Conservation (phyloP, 1,140 invertebrate genomes). For the Bombus cullumanus region DNA sequence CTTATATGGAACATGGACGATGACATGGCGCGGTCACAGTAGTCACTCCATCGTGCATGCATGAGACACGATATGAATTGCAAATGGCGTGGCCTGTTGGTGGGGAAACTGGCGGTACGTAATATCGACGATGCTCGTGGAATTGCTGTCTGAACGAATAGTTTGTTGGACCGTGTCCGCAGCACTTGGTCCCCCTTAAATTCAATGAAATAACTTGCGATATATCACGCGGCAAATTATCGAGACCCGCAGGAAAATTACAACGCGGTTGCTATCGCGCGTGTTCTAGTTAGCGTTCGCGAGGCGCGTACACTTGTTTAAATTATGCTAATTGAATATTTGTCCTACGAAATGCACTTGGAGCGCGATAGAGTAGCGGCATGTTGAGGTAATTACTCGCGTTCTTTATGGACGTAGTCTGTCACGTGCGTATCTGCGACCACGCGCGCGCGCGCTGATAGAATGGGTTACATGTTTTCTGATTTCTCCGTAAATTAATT, state of each 20-base stretch:
- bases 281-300: not conserved
- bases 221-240: slow-evolving; percentile 33
- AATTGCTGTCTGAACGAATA: slow-evolving; percentile 63
- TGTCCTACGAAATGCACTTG: not conserved
- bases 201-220: slow-evolving; percentile 41
- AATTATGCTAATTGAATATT: slow-evolving; percentile 43
- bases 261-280: not conserved
- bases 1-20: slow-evolving; percentile 61
- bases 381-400: not conserved
- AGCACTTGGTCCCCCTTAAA: slow-evolving; percentile 47
- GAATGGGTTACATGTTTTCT: not conserved
- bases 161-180: slow-evolving; percentile 54
- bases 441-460: not conserved
- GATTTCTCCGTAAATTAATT: not conserved
- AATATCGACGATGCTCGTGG: slow-evolving; percentile 60
- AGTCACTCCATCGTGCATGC: slow-evolving; percentile 70
- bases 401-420: not conserved
- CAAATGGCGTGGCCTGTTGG: slow-evolving; percentile 58
- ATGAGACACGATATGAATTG: slow-evolving; percentile 72
- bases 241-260: slow-evolving; percentile 27
- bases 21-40: slow-evolving; percentile 64
- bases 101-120: slow-evolving; percentile 41
- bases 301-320: not conserved
- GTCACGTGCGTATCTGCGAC: no score
- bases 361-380: not conserved